Percentiles rank a stretch among this genome's conserved stretches.
Evolutionary conservation across 2,113 vertebrate species (phyloP).

Genomic region (Heliornis fulica): DNA sequence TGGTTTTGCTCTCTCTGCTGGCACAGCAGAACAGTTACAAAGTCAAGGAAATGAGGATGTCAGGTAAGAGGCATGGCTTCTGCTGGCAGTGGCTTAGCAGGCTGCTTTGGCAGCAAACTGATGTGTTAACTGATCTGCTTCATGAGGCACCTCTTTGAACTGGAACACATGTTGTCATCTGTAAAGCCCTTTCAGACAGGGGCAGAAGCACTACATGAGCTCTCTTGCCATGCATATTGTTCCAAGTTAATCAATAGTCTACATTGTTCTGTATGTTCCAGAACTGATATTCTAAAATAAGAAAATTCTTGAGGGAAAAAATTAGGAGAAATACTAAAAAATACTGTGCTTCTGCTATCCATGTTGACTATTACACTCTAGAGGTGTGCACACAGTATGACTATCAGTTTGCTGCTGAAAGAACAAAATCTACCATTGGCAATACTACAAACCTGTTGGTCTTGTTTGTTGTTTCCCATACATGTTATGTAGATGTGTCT

Average conservation of each 20-base stretch:
- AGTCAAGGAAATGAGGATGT: conserved; percentile 80
- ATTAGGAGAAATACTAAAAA: neutral
- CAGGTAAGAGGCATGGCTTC: conserved; percentile 84
- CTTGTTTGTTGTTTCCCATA: neutral
- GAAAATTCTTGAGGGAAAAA: neutral
- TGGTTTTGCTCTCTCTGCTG: conserved; percentile 76
- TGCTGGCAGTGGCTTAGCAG: neutral
- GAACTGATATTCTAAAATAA: neutral
- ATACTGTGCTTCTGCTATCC: neutral
- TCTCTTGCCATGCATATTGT: fast-evolving
- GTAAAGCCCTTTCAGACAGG: neutral
- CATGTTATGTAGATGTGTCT: neutral
- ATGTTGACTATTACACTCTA: neutral
- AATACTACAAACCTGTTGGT: neutral
- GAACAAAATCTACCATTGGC: neutral
- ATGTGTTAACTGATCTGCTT: neutral
- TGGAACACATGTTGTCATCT: fast-evolving
- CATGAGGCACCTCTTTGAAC: neutral
- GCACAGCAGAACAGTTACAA: conserved; percentile 78
- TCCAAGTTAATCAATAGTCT: neutral
- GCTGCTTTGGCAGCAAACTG: neutral
- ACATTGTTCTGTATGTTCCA: neutral
- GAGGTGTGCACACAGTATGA: neutral
- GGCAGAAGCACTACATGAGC: neutral
- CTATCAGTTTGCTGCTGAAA: conserved; percentile 22